Conservation (phyloP, 2,113 vertebrate species). For the Saguinus midas region DNA sequence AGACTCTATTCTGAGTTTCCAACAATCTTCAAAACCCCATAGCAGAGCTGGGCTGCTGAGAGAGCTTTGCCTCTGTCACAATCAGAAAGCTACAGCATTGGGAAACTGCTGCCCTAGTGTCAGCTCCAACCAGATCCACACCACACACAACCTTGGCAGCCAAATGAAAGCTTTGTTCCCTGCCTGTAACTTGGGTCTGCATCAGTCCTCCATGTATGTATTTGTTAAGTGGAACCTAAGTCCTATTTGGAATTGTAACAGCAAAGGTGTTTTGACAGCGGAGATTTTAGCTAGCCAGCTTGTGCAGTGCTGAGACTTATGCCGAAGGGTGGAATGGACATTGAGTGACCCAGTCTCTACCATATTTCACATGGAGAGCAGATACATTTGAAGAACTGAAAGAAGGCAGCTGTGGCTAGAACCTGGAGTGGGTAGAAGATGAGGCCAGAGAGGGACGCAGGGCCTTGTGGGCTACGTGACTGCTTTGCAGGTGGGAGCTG, state of each 20-base stretch:
- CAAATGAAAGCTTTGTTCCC: neutral
- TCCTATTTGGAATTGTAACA: neutral
- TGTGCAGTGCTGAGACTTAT: neutral
- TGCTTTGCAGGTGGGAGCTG: neutral
- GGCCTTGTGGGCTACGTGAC: neutral
- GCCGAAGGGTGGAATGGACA: neutral
- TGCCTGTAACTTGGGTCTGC: neutral
- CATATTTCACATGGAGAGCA: neutral
- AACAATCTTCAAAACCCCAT: neutral
- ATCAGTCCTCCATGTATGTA: neutral
- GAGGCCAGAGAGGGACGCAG: neutral
- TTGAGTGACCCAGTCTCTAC: neutral
- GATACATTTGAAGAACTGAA: neutral
- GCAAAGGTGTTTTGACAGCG: neutral
- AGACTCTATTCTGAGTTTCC: neutral
- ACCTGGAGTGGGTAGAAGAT: neutral
- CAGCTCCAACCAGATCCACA: neutral
- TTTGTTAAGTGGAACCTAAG: neutral
- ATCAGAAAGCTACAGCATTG: neutral
- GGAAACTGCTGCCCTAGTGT: neutral
- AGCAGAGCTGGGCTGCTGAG: neutral
- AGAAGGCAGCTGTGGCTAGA: neutral
- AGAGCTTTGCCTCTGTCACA: neutral
- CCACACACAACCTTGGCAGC: neutral
- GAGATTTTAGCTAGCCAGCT: neutral